These are phyloP conservation scores for Periparus ater DNA, from an alignment of 2,797 vertebrate genomes.

Conservation along the genomic window DNA sequence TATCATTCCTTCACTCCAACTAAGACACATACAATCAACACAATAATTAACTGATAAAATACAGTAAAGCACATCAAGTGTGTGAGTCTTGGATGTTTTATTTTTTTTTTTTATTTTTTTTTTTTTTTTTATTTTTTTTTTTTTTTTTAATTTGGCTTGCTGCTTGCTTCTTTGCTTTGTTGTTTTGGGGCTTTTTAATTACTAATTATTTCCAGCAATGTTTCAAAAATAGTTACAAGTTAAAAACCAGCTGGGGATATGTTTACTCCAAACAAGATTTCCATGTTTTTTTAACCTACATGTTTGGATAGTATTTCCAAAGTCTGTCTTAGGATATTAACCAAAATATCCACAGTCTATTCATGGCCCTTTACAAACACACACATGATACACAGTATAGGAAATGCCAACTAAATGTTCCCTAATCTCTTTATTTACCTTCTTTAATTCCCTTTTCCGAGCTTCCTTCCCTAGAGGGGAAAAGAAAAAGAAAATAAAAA, in stretches of 20 bases:
- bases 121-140: rapidly evolving
- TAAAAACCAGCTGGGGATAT: neutral
- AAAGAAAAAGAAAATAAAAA: neutral
- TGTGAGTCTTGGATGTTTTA: neutral
- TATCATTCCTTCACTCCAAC: neutral
- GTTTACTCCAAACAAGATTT: neutral
- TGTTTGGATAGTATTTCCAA: neutral
- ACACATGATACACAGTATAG: neutral
- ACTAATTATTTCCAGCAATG: neutral
- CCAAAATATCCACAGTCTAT: neutral
- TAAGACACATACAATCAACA: neutral
- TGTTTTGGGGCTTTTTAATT: neutral
- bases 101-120: neutral
- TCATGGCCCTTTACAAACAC: neutral
- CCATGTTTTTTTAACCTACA: neutral
- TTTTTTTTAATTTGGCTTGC: neutral
- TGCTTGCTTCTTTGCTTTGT: neutral
- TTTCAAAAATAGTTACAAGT: neutral
- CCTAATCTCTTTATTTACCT: slow-evolving; percentile 78
- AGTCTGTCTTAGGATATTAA: neutral
- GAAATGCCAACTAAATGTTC: neutral
- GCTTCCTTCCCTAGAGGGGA: slow-evolving; percentile 90
- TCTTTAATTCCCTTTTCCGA: slow-evolving; percentile 95
- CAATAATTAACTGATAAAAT: neutral
- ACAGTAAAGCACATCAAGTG: neutral